Percentiles rank a stretch among this genome's conserved stretches.
Conservation (phyloP, 2,797 vertebrate species). For the Sebastes taczanowskii region DNA sequence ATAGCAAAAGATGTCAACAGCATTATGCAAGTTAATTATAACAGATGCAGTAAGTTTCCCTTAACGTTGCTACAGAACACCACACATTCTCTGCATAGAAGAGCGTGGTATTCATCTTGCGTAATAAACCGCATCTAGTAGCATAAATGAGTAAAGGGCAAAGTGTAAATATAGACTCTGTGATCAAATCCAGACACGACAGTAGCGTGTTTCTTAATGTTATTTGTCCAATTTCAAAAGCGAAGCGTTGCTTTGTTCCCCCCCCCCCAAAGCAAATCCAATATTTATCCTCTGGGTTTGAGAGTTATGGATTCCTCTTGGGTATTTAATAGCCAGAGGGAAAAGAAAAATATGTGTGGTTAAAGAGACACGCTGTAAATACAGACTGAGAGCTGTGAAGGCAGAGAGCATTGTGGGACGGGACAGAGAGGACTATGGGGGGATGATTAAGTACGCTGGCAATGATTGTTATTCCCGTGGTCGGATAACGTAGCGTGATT, state of each 20-base stretch:
- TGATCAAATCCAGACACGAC: not conserved
- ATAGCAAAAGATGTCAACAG: not conserved
- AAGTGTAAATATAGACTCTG: not conserved
- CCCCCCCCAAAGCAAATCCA: not conserved
- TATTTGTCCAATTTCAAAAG: not conserved
- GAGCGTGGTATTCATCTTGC: not conserved
- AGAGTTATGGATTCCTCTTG: slow-evolving; percentile 23
- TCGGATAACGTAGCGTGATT: slow-evolving; percentile 30
- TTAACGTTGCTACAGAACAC: not conserved
- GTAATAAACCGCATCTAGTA: not conserved
- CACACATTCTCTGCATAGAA: not conserved
- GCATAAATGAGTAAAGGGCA: not conserved
- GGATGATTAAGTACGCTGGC: slow-evolving; percentile 20
- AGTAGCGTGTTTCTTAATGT: not conserved
- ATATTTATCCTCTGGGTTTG: slow-evolving; percentile 13
- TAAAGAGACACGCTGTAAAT: slow-evolving; percentile 20
- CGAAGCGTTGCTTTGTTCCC: not conserved
- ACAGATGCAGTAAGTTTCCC: not conserved
- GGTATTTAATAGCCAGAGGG: slow-evolving; percentile 8
- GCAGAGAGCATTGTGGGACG: slow-evolving; percentile 37
- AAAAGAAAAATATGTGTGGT: slow-evolving; percentile 25
- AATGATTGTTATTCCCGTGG: slow-evolving; percentile 32
- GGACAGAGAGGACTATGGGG: not conserved
- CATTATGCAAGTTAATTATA: not conserved
- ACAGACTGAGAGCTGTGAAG: slow-evolving; percentile 17